A percentile compares a stretch with the other conserved stretches of the same genome.
Evolutionary conservation across 2,888 invertebrate genomes (phyloP).

Genomic region (Diarsia rubi): DNA sequence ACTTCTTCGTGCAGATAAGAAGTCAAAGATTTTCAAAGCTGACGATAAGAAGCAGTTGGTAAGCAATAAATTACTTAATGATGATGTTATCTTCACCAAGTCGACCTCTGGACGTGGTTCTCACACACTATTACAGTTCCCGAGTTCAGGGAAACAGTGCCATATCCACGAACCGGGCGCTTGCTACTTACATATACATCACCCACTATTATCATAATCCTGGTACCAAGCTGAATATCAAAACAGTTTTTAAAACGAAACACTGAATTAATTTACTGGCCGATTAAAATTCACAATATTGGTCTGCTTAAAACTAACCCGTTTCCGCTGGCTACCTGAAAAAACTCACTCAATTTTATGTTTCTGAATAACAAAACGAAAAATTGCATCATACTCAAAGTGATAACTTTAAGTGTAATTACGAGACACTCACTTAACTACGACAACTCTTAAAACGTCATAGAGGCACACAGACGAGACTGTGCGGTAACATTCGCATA

Average conservation of each 20-base stretch:
- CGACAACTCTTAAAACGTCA: slow-evolving; percentile 15
- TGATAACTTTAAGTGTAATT: slow-evolving; percentile 8
- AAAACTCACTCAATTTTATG: neutral
- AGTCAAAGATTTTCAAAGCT: neutral
- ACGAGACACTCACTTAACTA: slow-evolving; percentile 18
- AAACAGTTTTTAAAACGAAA: slow-evolving; percentile 42
- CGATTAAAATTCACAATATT: slow-evolving; percentile 11
- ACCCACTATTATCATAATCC: slow-evolving; percentile 51
- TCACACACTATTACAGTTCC: slow-evolving; percentile 4
- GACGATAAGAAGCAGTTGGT: neutral
- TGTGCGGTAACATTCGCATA: slow-evolving; percentile 59
- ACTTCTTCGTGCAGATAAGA: neutral
- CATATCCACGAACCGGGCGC: slow-evolving; percentile 24
- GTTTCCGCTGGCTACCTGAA: slow-evolving; percentile 14
- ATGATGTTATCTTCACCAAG: neutral
- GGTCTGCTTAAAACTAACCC: neutral
- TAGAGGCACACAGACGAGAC: slow-evolving; percentile 16
- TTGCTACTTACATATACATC: slow-evolving; percentile 45
- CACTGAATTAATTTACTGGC: slow-evolving; percentile 35
- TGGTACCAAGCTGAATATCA: slow-evolving; percentile 52
- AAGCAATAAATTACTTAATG: neutral
- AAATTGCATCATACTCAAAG: slow-evolving; percentile 29
- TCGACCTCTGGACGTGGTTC: neutral
- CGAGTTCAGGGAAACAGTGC: slow-evolving; percentile 7
- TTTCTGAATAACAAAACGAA: no score